Evolutionary conservation across 1,140 invertebrate species (phyloP).

Genomic region (Eupristina koningsbergeri): DNA sequence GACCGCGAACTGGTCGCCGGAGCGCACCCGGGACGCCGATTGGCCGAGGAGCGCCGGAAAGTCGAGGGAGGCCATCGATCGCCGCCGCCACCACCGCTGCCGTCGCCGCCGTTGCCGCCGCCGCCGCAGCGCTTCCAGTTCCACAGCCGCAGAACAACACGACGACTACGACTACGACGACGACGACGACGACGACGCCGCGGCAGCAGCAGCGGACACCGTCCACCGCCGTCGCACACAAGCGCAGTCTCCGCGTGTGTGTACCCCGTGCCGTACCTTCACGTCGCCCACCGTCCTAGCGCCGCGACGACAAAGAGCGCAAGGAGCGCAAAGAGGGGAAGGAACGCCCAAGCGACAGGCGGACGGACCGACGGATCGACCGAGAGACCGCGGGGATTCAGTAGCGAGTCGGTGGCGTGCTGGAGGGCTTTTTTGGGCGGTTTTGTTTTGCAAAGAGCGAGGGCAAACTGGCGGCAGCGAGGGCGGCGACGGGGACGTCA

Average conservation of each 20-base stretch:
- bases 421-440: not conserved
- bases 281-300: too few relatives aligned
- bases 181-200: not conserved
- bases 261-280: too few relatives aligned
- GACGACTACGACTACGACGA: not conserved
- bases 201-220: not conserved
- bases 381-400: not conserved
- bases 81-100: not conserved
- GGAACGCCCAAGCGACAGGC: constrained; percentile 18
- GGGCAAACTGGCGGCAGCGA: not conserved
- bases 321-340: not conserved
- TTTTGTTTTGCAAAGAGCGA: not conserved
- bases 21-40: not conserved
- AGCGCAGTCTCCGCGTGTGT: not conserved
- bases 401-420: not conserved
- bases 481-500: not conserved
- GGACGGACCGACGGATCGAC: not conserved
- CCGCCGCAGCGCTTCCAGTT: not conserved
- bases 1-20: not conserved
- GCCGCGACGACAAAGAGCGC: not conserved
- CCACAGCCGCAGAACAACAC: not conserved
- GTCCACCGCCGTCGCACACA: too few relatives aligned
- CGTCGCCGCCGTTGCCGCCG: too few relatives aligned
- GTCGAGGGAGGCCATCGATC: constrained; percentile 17
- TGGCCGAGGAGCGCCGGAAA: constrained; percentile 16